Conservation (phyloP, 2,888 invertebrate species). For the Phorcus lineatus region DNA sequence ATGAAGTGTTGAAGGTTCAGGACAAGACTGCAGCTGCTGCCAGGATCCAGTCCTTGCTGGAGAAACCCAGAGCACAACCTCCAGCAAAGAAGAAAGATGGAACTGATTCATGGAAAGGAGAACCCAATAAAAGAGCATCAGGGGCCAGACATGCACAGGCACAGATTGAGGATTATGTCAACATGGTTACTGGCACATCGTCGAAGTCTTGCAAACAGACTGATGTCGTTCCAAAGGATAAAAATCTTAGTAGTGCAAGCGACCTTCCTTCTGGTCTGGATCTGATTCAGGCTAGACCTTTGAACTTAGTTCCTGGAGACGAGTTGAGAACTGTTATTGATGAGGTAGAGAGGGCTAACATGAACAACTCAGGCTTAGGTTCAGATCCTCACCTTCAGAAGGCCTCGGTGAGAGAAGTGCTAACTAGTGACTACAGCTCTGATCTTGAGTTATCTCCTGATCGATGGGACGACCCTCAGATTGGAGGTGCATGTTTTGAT, state of each 20-base stretch:
- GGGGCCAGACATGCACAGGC: neutral
- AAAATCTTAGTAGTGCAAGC: too few species aligned
- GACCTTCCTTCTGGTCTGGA: neutral
- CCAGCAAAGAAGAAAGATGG: neutral
- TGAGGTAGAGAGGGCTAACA: neutral
- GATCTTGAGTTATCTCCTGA: constrained; percentile 25
- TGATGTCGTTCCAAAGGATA: neutral
- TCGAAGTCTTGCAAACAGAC: neutral
- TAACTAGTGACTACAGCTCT: constrained; percentile 31
- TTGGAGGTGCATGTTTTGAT: neutral
- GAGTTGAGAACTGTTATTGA: neutral
- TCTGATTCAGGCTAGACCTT: neutral
- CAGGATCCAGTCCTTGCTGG: neutral
- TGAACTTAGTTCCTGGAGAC: neutral
- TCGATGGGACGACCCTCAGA: neutral
- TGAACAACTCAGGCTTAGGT: neutral
- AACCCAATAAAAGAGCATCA: neutral
- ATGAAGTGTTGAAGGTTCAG: neutral
- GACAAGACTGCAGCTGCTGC: neutral
- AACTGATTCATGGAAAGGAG: neutral
- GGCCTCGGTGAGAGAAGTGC: constrained; percentile 5
- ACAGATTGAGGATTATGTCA: neutral
- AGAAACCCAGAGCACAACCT: neutral
- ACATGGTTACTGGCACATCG: neutral
- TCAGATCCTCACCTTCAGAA: neutral